Percentiles rank a stretch among this genome's conserved stretches.
Evolutionary conservation across 2,888 invertebrate species (phyloP).

Genomic region (Brenthis ino): DNA sequence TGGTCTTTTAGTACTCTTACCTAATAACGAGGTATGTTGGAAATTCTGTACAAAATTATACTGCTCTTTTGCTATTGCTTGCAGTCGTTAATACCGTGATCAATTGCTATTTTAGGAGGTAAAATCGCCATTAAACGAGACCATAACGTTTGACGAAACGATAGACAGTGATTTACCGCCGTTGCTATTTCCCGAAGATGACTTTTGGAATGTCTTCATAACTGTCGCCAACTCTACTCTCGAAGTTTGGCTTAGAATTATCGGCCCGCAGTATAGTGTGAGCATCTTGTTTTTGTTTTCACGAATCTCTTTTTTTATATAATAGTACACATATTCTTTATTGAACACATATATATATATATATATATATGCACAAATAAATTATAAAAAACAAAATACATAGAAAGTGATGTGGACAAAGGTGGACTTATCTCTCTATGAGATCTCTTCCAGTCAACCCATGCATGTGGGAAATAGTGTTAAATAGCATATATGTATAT

Average conservation of each 20-base stretch:
- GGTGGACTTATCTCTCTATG: too few relatives aligned
- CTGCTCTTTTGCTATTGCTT: too few relatives aligned
- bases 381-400: too few relatives aligned
- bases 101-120: conserved; percentile 40
- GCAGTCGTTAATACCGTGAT: neutral
- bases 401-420: too few relatives aligned
- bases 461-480: too few relatives aligned
- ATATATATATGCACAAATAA: too few relatives aligned
- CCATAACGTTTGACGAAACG: conserved; percentile 51
- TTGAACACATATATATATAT: too few relatives aligned
- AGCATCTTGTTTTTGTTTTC: conserved; percentile 48
- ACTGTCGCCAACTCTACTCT: conserved; percentile 83
- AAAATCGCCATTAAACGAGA: conserved; percentile 44
- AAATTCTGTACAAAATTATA: neutral
- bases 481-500: too few relatives aligned
- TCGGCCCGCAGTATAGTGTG: conserved; percentile 85
- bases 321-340: too few relatives aligned
- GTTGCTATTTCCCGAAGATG: conserved; percentile 71
- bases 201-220: conserved; percentile 83
- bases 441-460: too few relatives aligned
- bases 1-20: conserved; percentile 74
- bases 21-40: conserved; percentile 64
- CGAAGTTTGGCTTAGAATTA: conserved; percentile 86
- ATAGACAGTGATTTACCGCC: conserved; percentile 72
- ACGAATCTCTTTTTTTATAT: neutral